phyloP scores from a whole-genome alignment of 2,797 vertebrate species.

The Xiphophorus birchmanni region DNA sequence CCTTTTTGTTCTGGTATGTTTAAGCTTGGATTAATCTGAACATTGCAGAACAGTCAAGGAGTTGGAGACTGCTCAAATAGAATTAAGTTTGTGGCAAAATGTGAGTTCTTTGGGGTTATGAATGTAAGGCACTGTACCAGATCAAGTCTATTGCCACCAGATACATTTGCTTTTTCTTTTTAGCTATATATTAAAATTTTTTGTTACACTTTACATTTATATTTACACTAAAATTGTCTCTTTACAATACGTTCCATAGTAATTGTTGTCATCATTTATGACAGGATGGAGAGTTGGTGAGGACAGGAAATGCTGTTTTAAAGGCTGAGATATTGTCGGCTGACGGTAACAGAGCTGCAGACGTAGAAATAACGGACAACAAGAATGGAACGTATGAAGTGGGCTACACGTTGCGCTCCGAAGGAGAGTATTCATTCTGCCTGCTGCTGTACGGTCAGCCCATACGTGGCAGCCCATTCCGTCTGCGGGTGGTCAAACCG shows the following conservation, averaged over 20 bases:
- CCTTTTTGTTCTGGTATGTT: neutral
- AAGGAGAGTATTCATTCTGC: constrained; percentile 88
- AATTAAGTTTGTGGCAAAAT: neutral
- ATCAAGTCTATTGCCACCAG: neutral
- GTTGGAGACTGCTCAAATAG: neutral
- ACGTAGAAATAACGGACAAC: constrained; percentile 89
- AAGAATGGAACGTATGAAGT: constrained; percentile 96
- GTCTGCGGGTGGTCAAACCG: constrained; percentile 85
- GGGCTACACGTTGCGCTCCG: constrained; percentile 85
- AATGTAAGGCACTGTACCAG: neutral
- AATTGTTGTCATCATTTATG: constrained; percentile 9
- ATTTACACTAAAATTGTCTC: neutral
- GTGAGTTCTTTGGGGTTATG: neutral
- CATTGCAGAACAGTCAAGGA: neutral
- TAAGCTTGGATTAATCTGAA: neutral
- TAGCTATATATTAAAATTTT: neutral
- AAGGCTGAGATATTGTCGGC: constrained; percentile 83
- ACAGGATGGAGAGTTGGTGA: constrained; percentile 88
- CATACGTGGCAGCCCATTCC: constrained; percentile 89
- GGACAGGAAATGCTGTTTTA: constrained; percentile 89
- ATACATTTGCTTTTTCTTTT: neutral
- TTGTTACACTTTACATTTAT: neutral
- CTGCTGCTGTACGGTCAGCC: constrained; percentile 91
- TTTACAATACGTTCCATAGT: neutral
- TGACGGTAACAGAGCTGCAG: constrained; percentile 76